A percentile compares a stretch with the other conserved stretches of the same genome.
These are phyloP conservation scores for Trichonephila clavata DNA, from an alignment of 1,140 invertebrate genomes.

Conservation along the genomic window DNA sequence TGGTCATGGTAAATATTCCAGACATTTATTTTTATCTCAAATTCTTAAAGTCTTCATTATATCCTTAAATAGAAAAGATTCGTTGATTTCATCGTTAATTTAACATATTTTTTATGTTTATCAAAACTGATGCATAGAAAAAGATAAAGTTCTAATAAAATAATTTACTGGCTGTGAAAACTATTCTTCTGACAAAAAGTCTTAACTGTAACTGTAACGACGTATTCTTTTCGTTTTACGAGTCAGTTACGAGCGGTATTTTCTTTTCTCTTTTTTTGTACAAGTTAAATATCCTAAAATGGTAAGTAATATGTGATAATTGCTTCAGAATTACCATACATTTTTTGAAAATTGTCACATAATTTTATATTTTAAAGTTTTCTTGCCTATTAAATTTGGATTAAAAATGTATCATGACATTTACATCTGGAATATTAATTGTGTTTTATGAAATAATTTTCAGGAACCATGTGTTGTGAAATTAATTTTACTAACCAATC, in stretches of 20 bases:
- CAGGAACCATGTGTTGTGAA: not conserved
- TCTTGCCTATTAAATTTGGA: not conserved
- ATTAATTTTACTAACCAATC: too few relatives aligned
- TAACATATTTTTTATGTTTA: too few relatives aligned
- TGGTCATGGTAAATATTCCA: too few relatives aligned
- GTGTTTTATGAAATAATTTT: not conserved
- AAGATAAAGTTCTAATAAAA: not conserved
- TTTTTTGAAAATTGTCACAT: not conserved
- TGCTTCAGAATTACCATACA: not conserved
- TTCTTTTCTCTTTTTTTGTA: conserved; percentile 31
- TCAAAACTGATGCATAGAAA: too few relatives aligned
- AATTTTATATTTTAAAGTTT: not conserved
- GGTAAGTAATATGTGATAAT: conserved; percentile 33
- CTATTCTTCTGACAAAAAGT: not conserved
- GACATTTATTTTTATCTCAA: too few relatives aligned
- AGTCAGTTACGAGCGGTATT: conserved; percentile 20
- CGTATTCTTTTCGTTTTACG: conserved; percentile 54
- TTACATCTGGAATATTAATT: not conserved
- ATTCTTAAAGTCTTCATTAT: too few relatives aligned
- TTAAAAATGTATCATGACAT: not conserved
- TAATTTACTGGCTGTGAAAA: not conserved
- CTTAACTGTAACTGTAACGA: conserved; percentile 38
- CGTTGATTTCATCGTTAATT: too few relatives aligned
- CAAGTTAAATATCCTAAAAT: conserved; percentile 59
- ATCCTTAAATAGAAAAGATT: too few relatives aligned